These are phyloP conservation scores for Himantopus leucocephalus DNA, from an alignment of 2,113 vertebrate genomes.

Conservation along the genomic window DNA sequence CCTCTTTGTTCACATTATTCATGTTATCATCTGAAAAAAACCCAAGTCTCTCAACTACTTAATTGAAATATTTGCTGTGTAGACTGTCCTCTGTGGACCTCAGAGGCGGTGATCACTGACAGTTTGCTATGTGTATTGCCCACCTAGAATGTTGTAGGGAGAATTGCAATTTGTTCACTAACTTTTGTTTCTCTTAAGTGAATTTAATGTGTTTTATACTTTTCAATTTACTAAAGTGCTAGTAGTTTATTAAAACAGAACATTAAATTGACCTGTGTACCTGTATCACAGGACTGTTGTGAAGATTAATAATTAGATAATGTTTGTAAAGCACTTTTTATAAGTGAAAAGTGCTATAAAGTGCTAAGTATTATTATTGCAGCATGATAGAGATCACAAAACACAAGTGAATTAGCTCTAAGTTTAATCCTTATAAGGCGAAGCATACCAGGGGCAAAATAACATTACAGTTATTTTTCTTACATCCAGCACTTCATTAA, in stretches of 20 bases:
- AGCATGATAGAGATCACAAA: constrained; percentile 61
- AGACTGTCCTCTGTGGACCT: background rate
- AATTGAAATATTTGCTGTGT: background rate
- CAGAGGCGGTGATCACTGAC: background rate
- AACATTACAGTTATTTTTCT: constrained; percentile 72
- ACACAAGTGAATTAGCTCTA: constrained; percentile 69
- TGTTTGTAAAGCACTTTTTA: constrained; percentile 60
- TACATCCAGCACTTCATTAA: constrained; percentile 77
- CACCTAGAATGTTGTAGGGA: background rate
- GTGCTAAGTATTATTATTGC: constrained; percentile 56
- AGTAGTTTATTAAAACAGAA: constrained; percentile 67
- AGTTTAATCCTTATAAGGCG: constrained; percentile 68
- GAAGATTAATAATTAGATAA: constrained; percentile 67
- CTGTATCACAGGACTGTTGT: constrained; percentile 49
- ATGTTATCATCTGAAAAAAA: background rate
- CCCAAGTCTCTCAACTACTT: background rate
- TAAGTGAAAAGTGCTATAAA: constrained; percentile 58
- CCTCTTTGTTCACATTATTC: background rate
- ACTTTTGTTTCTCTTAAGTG: constrained; percentile 55
- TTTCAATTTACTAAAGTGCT: constrained; percentile 67
- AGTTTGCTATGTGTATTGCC: background rate
- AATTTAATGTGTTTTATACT: constrained; percentile 53
- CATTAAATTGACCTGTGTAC: constrained; percentile 66
- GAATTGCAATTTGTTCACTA: background rate
- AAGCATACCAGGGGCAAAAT: constrained; percentile 63